Evolutionary conservation across 2,888 invertebrate genomes (phyloP), one percentile per base, ranked within the genome.

Genomic region (Thelaira solivaga): DNA sequence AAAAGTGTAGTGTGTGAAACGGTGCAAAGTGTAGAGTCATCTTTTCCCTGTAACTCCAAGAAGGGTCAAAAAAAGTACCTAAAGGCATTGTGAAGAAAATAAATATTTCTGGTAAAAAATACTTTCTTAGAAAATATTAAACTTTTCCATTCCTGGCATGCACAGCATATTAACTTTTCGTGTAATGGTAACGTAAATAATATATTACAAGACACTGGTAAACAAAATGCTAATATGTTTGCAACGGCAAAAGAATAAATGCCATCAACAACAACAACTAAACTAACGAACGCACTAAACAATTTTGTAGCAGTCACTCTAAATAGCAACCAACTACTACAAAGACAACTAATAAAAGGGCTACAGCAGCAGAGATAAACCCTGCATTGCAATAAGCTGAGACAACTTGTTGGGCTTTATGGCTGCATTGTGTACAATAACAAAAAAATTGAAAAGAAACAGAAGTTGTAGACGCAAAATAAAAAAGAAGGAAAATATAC

Each of bases 401-500:
- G 47, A 61, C 76, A 77, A 77, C 72, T 77, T 77, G 76, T 77
- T 77, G 76, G 76, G 65, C 61, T 67, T 67, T 57, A 55, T 29
- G 57, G 11, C 34, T 39, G 39, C 31, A 59, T 49, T 36, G 13
- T 2, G 0, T 51, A 13, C 31, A n/a, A 53, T n/a, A n/a, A n/a
- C n/a, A n/a, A n/a, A n/a, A n/a, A n/a, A n/a, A 16, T 1, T 16
- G 2, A 39, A 39, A 49, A 41, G 36, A 36, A 5, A 13, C 7
- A 43, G 13, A 13, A 51, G 20, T n/a, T 2, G n/a, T 26, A 55
- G 16, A 49, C 4, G 36, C 1, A 36, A 36, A 36, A 39, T 10
- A 39, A 39, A 47, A 22, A 36, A 29, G n/a, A 4, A 39, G 18
- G 22, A 4, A 31, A 24, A 31, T 0, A 16, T 5, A 13, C 4